These are phyloP conservation scores for Sphecodes monilicornis DNA, from an alignment of 2,888 invertebrate species.

Conservation along the genomic window DNA sequence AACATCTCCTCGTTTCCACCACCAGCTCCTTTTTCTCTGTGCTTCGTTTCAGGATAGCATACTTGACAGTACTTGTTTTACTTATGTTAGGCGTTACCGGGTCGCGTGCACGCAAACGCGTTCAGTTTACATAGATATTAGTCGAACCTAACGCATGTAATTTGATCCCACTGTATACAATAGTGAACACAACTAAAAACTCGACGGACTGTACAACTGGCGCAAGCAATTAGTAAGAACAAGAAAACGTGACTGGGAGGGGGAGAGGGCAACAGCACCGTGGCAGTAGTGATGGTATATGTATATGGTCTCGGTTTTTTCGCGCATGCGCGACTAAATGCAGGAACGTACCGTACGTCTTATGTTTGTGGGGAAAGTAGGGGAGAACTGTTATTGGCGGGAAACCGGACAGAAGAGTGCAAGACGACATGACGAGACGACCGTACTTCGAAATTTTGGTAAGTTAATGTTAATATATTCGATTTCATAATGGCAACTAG, in stretches of 20 bases:
- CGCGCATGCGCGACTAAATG: no score
- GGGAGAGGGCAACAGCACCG: background rate
- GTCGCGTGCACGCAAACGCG: constrained; percentile 21
- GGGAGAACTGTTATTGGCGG: no score
- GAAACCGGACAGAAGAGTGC: no score
- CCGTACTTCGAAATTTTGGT: no score
- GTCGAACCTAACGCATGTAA: constrained; percentile 73
- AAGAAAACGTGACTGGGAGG: background rate
- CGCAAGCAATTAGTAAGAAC: background rate
- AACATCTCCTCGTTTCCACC: background rate
- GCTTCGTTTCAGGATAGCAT: constrained; percentile 22
- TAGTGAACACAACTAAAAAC: constrained; percentile 80
- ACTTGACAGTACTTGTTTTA: constrained; percentile 29
- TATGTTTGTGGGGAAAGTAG: no score
- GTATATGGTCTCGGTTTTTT: no score
- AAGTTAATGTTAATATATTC: no score
- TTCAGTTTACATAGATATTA: constrained; percentile 53
- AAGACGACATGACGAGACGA: no score
- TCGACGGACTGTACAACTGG: constrained; percentile 73
- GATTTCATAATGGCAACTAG: no score
- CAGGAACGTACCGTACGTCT: no score
- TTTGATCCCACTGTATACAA: constrained; percentile 81
- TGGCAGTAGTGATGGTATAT: no score
- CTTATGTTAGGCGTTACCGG: constrained; percentile 41
- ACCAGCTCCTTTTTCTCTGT: constrained; percentile 29